Base-by-base conservation (phyloP, 2,113 vertebrate species). In the Shinisaurus crocodilurus region DNA sequence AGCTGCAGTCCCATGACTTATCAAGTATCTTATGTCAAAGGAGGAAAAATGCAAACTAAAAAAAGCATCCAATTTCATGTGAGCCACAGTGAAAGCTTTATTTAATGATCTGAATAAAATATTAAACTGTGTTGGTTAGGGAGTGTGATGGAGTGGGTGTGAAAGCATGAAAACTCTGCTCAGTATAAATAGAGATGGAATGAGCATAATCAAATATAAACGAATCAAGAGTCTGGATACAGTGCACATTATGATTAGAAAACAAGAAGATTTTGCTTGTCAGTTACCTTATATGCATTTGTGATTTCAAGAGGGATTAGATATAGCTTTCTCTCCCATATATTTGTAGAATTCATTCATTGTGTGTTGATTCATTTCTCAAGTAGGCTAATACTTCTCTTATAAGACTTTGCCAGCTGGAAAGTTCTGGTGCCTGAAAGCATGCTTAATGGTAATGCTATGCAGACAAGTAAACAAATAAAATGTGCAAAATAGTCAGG, bases 71-170 rank as follows among this genome's bases (percentile, higher is more conserved):
- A 43, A 79, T 69, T 91, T 85, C 65, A 85, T 0, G 40, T 45
- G n/a, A 94, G 25, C 20, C 76, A 48, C 90, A 92, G 67, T 74
- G 0, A 90, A 85, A 91, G 85, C 10, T 45, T 3, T 91, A 72
- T 88, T 95, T 92, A 89, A 91, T 88, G 76, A 90, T 87, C 8
- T 75, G 29, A 87, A 89, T 95, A 93, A 90, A 86, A 88, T 86
- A 88, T 85, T 91, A 82, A 95, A 81, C 9, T 2, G 10, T 48
- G 57, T 1, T 34, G 79, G 10, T 48, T 37, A 48, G 32, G 89
- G 91, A 92, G 81, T 1, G 0, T 83, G 63, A 89, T 86, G 50
- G 29, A 86, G 25, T 43, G 67, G 72, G 6, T 86, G 3, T 92
- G 91, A 93, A 92, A 91, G 90, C 37, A 63, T 86, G 81, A 54